Percentiles rank a stretch among this genome's conserved stretches.
Conservation (phyloP, 2,113 vertebrate genomes). For the Gallinago jamesoni region DNA sequence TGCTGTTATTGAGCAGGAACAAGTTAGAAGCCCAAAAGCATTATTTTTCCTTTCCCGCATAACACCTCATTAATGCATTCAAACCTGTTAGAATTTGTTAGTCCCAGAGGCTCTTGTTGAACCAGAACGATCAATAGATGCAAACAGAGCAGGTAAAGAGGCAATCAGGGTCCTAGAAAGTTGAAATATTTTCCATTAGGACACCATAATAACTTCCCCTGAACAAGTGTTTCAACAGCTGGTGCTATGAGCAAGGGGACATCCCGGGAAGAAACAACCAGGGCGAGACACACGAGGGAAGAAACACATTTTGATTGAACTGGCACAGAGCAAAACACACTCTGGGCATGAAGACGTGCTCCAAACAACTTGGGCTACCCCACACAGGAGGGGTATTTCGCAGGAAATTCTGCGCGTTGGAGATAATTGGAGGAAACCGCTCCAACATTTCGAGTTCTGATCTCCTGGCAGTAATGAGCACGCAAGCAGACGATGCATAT, state of each 20-base stretch:
- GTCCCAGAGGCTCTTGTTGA: slow-evolving; percentile 20
- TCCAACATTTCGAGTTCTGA: slow-evolving; percentile 53
- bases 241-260: not conserved
- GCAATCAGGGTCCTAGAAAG: slow-evolving; percentile 6
- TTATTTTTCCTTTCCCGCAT: not conserved
- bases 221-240: not conserved
- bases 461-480: slow-evolving; percentile 59
- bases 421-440: slow-evolving; percentile 35
- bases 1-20: slow-evolving; percentile 22
- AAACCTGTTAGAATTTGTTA: slow-evolving; percentile 29
- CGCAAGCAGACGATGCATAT: slow-evolving; percentile 72
- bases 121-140: slow-evolving; percentile 8
- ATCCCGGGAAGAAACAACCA: not conserved
- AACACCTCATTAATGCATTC: slow-evolving; percentile 33
- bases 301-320: not conserved
- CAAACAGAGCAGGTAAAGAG: slow-evolving; percentile 54
- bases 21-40: slow-evolving; percentile 21
- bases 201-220: not conserved
- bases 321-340: not conserved
- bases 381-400: slow-evolving; percentile 26
- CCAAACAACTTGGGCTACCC: slow-evolving; percentile 11
- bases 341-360: not conserved
- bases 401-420: slow-evolving; percentile 17
- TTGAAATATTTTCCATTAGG: slow-evolving; percentile 19
- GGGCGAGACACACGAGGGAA: not conserved